Base-by-base conservation (phyloP, 2,113 vertebrate species). In the Psettodes erumei region DNA sequence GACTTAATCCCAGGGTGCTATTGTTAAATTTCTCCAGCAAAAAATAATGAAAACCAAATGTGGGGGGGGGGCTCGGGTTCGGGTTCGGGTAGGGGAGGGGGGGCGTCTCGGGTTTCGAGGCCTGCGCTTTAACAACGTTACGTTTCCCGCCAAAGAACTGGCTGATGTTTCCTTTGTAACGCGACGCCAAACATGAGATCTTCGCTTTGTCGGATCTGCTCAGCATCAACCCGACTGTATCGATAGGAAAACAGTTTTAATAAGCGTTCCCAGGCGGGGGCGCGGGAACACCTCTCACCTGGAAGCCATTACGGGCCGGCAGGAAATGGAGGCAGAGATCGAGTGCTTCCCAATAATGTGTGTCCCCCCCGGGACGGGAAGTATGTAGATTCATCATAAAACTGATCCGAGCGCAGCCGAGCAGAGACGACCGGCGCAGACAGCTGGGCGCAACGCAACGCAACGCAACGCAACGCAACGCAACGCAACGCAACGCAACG, bases 41-140 rank as follows among this genome's bases (percentile, higher is more conserved):
- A 79, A 87, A 86, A 88, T 92, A 94, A 94, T 93, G 91, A 92
- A 93, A 94, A 92, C 90, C 93, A 93, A 94, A 93, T 92, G 92
- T 32, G 33, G 42, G 13, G 25, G 38, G 64, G 79, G 62, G 81
- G 82, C 27, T 35, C 28, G 13, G 86, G 51, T 73, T 92, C 76
- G n/a, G n/a, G n/a, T n/a, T n/a, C n/a, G n/a, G n/a, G n/a, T n/a
- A n/a, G n/a, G n/a, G n/a, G n/a, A n/a, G n/a, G n/a, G n/a, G n/a
- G n/a, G n/a, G n/a, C n/a, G n/a, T n/a, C n/a, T n/a, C n/a, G 42
- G 80, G 88, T 92, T 92, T 92, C 91, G 84, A 86, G 86, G 79
- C 55, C 86, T 81, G 89, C 47, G 70, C 89, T 90, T 93, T 91
- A 92, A 91, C 89, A 89, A 79, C 80, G 84, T 81, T 86, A 79